phyloP scores from a whole-genome alignment of 2,888 invertebrate genomes.

The Syrista parreyssii region DNA sequence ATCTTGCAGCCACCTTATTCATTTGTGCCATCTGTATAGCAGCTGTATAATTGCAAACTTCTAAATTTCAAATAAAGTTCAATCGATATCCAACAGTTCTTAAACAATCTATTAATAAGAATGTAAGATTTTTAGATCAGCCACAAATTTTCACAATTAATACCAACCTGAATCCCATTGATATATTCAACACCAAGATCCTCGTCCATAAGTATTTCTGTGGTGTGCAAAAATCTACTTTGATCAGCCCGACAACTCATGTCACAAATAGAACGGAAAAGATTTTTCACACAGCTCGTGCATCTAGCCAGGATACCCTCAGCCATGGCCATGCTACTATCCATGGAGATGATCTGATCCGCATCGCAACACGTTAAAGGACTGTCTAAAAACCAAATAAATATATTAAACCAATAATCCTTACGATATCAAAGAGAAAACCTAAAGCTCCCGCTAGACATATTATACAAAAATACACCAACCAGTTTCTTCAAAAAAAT shows the following conservation, averaged over 20 bases:
- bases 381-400: constrained; percentile 45
- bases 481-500: constrained; percentile 61
- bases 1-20: too few species aligned
- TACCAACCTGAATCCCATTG: constrained; percentile 33
- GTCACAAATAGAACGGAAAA: constrained; percentile 81
- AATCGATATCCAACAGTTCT: too few species aligned
- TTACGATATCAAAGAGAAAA: neutral
- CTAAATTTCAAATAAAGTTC: too few species aligned
- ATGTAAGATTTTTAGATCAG: too few species aligned
- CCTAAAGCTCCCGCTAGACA: neutral
- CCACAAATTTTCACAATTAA: neutral
- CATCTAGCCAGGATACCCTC: constrained; percentile 81
- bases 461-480: neutral
- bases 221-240: constrained; percentile 68
- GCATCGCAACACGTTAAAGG: constrained; percentile 74
- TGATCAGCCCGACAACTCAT: constrained; percentile 85
- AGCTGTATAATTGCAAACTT: too few species aligned
- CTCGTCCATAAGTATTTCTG: constrained; percentile 18
- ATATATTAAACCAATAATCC: neutral
- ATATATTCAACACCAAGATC: constrained; percentile 28
- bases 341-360: constrained; percentile 69
- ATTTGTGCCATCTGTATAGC: too few species aligned
- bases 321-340: constrained; percentile 71
- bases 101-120: too few species aligned
- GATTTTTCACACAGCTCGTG: constrained; percentile 83